Evolutionary conservation across 1,140 invertebrate genomes (phyloP), one percentile per base, ranked within the genome.

Genomic region (Colletes gigas): DNA sequence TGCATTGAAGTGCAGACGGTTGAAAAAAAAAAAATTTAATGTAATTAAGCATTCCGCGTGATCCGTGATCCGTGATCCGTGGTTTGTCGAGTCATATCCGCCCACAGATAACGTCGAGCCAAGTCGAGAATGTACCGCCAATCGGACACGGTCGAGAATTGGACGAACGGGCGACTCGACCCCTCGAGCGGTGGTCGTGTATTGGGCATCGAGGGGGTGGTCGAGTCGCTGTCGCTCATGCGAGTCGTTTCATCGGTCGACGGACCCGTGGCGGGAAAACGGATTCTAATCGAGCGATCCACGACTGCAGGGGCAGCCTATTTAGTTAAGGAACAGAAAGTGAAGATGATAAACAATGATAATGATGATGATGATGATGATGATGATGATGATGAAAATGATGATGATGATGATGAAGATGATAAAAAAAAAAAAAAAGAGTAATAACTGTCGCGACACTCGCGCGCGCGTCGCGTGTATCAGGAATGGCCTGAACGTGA

Each of bases 401-500:
- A 72, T 69, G 10, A 69, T 62, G 44, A 75, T 19, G n/a, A 65
- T 50, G 39, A 70, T 21, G 30, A 69, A 41, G n/a, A 78, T 44
- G 47, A 69, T 59, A 55, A 76, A 55, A 44, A 55, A 73, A 55
- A 65, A 79, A 81, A 81, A 83, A 70, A 73, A 76, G 17, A 76
- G 50, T 70, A 86, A 91, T 90, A 86, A 88, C 88, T 89, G 84
- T 87, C 87, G 86, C 83, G 85, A 82, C 50, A 82, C 75, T 85
- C 75, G 67, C 83, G 89, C 77, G 89, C 83, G 89, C 86, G 84
- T 82, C 77, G 63, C 68, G 57, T 15, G 41, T 54, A 44, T 47
- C 39, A 30, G 12, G 0, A 47, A 17, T 17, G 60, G 9, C 6
- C 41, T 19, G 14, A 15, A 30, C 62, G 78, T 72, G 78, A 86